Evolutionary conservation across 1,140 invertebrate genomes (phyloP).

Genomic region (Cherax quadricarinatus): DNA sequence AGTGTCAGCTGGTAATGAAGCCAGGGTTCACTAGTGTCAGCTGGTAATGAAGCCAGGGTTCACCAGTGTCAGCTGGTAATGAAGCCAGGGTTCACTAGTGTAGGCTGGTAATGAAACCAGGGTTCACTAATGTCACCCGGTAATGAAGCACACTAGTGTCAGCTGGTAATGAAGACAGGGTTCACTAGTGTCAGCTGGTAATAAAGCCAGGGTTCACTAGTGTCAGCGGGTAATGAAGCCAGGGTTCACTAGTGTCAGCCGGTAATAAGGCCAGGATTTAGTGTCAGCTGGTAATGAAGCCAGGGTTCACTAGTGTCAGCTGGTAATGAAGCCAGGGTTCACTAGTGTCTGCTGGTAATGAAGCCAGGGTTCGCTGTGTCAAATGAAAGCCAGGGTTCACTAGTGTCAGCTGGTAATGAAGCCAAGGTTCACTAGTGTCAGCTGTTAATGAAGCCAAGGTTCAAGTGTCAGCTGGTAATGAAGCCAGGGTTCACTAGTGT

Average conservation of each 20-base stretch:
- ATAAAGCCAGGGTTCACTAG: slow-evolving; percentile 92
- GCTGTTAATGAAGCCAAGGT: no score
- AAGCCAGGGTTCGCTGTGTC: no score
- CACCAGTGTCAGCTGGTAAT: no score
- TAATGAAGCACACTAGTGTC: slow-evolving; percentile 80
- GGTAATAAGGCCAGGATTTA: neutral
- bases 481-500: no score
- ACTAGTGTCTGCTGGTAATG: neutral
- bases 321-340: slow-evolving; percentile 85
- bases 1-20: no score
- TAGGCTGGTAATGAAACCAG: no score
- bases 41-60: no score
- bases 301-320: slow-evolving; percentile 83
- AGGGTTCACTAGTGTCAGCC: slow-evolving; percentile 80
- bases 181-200: slow-evolving; percentile 75
- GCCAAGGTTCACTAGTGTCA: no score
- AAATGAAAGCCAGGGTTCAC: no score
- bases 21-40: no score
- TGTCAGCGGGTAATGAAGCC: slow-evolving; percentile 85
- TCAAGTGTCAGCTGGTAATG: no score
- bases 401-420: neutral
- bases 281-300: neutral
- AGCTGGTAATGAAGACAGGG: slow-evolving; percentile 86
- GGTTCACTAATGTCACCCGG: neutral
- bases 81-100: no score